A percentile compares a stretch with the other conserved stretches of the same genome.
These are phyloP conservation scores for Meleagris gallopavo DNA, from an alignment of 2,113 vertebrate genomes.

Conservation along the genomic window DNA sequence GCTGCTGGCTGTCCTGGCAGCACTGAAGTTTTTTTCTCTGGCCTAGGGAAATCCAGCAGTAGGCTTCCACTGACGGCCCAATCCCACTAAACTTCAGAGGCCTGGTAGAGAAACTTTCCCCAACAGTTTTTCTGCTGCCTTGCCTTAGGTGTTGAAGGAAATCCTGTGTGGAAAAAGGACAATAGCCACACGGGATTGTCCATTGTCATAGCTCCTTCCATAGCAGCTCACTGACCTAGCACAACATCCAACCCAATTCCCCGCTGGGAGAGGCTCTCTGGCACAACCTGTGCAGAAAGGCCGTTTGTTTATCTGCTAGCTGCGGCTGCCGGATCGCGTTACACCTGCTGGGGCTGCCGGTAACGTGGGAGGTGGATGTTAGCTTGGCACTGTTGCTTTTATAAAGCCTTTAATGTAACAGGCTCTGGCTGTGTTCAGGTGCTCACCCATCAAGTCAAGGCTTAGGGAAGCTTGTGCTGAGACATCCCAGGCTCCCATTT, in stretches of 20 bases:
- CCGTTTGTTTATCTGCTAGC: slow-evolving; percentile 43
- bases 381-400: slow-evolving; percentile 54
- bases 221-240: background rate
- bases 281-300: background rate
- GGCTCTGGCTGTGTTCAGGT: background rate
- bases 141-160: background rate
- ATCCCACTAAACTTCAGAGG: background rate
- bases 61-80: background rate
- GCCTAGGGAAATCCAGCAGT: background rate
- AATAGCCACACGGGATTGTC: background rate
- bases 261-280: background rate
- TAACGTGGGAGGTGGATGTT: slow-evolving; percentile 19
- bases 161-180: background rate
- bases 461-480: slow-evolving; percentile 32
- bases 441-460: slow-evolving; percentile 33
- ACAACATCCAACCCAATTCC: background rate
- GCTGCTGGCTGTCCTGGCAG: background rate
- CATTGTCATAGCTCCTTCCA: background rate
- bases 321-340: slow-evolving; percentile 31
- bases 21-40: background rate
- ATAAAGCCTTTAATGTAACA: slow-evolving; percentile 52
- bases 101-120: background rate
- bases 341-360: slow-evolving; percentile 40
- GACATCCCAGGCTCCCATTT: background rate
- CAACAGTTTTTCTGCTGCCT: background rate